These are phyloP conservation scores for Taeniopygia guttata DNA, from an alignment of 2,797 vertebrate genomes.

Conservation along the genomic window DNA sequence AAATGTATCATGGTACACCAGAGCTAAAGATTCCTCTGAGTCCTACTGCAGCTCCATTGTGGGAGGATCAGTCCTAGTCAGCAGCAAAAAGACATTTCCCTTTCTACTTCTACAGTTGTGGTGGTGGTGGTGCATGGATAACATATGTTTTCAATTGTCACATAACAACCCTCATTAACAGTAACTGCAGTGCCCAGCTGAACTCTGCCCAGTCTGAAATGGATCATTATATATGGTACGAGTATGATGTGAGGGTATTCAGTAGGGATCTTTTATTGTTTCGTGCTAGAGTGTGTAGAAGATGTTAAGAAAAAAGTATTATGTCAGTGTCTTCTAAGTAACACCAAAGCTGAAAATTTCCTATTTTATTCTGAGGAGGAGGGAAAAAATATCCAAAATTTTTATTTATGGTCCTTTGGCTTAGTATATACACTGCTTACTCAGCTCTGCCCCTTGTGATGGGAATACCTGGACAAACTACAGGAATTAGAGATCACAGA, in stretches of 20 bases:
- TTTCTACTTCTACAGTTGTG: neutral
- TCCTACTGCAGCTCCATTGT: neutral
- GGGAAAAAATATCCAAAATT: neutral
- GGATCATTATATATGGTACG: neutral
- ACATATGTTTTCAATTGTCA: constrained; percentile 69
- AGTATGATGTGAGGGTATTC: neutral
- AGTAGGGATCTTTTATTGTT: neutral
- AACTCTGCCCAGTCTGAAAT: constrained; percentile 36
- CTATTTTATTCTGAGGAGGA: neutral
- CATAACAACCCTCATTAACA: constrained; percentile 64
- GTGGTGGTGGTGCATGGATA: constrained; percentile 44
- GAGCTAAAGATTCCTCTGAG: constrained; percentile 21
- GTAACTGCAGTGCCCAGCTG: constrained; percentile 23
- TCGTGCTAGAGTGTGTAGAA: neutral
- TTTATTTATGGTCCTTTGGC: neutral
- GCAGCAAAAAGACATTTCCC: constrained; percentile 4
- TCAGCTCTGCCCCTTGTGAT: neutral
- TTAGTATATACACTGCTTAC: neutral
- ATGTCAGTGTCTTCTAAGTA: neutral
- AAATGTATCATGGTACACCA: neutral
- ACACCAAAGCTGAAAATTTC: neutral
- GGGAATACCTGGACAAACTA: neutral
- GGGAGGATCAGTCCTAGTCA: constrained; percentile 29
- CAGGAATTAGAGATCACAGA: neutral
- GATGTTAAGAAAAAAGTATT: neutral